These are phyloP conservation scores for Bombus superbus DNA, from an alignment of 1,140 invertebrate genomes.

Conservation along the genomic window DNA sequence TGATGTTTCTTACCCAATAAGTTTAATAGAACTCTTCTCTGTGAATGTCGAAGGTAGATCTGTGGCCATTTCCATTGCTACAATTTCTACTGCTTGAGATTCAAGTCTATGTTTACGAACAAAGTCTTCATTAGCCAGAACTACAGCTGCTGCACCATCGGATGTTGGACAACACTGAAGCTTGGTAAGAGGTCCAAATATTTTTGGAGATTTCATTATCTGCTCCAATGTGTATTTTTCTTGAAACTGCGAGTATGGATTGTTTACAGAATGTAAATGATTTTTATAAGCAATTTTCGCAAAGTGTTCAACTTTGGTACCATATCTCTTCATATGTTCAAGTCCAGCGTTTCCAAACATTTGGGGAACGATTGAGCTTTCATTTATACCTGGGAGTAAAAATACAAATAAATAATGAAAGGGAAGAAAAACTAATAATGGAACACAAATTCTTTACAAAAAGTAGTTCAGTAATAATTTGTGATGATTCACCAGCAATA, in stretches of 20 bases:
- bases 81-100: slow-evolving; percentile 94
- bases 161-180: slow-evolving; percentile 98
- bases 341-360: slow-evolving; percentile 98
- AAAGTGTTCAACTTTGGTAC: slow-evolving; percentile 95
- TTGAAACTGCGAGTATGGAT: slow-evolving; percentile 97
- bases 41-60: slow-evolving; percentile 94
- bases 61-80: slow-evolving; percentile 98
- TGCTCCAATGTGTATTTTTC: slow-evolving; percentile 95
- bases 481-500: slow-evolving; percentile 84
- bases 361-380: slow-evolving; percentile 94
- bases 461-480: neutral
- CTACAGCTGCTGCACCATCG: slow-evolving; percentile 96
- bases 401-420: neutral
- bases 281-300: slow-evolving; percentile 99
- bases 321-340: slow-evolving; percentile 99
- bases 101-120: slow-evolving; percentile 92
- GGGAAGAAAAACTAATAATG: neutral
- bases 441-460: neutral
- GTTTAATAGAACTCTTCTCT: slow-evolving; percentile 94
- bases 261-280: slow-evolving; percentile 97
- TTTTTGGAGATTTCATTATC: slow-evolving; percentile 91
- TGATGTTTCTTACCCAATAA: slow-evolving; percentile 82
- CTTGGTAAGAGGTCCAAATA: slow-evolving; percentile 96
- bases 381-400: slow-evolving; percentile 83
- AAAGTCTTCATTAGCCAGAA: slow-evolving; percentile 96